Base-by-base conservation (phyloP, 2,113 vertebrate species). In the Jacana jacana region DNA sequence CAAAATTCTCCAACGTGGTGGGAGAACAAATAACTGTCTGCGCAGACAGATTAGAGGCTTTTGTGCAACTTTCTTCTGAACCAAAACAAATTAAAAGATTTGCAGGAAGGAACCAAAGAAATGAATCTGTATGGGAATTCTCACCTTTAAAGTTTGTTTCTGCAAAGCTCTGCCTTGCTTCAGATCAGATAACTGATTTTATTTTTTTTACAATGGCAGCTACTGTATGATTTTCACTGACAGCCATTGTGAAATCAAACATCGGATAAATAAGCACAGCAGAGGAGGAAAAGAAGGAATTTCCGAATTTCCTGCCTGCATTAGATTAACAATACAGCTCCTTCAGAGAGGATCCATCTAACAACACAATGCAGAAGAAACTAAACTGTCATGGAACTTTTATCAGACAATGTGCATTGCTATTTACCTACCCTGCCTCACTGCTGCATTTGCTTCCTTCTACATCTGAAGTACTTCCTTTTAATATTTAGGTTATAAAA, bases 401-500 rank as follows among this genome's bases (percentile, higher is more conserved):
- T 22, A 85, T 42, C 81, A 89, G 46, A 63, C 25, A 22, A 61
- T 3, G 61, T 49, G 52, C 44, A 17, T 35, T 81, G 68, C 55
- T 85, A 61, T 84, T 89, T 81, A 81, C n/a, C 73, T 77, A 63
- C 54, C 54, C 37, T 46, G 80, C 65, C 48, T 89, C 52, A 46
- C 61, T 60, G 61, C 72, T 92, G 81, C 77, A 28, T 60, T 92
- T 68, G 24, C 72, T 93, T 79, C 77, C 48, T 91, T 84, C 37
- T 80, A 70, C 66, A 92, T 46, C 52, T 58, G 65, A 95, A 88
- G 40, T 39, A n/a, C 31, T 52, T 88, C 70, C 49, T 95, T 87
- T 88, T 66, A 94, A 90, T 88, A 91, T 55, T 92, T 79, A 76
- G 57, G 28, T 88, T 92, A 91, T 72, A 87, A 85, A 93, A 91